Evolutionary conservation across 2,797 vertebrate species (phyloP), one percentile per base, ranked within the genome.

Genomic region (Megalops cyprinoides): DNA sequence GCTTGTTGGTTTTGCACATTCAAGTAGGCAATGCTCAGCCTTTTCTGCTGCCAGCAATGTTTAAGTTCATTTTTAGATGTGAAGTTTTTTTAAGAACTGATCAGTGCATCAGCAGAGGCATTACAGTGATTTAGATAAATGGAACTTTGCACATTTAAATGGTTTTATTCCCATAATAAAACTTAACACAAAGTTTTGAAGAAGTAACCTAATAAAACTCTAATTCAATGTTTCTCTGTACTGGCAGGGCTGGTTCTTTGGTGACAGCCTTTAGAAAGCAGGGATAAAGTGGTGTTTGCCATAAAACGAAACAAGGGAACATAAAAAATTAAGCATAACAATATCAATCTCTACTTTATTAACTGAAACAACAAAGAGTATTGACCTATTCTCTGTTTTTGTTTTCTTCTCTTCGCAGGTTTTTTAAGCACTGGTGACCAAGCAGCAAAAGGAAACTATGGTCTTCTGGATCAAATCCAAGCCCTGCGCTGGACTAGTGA

Each of bases 391-490:
- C 44, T 84, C 58, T 86, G 76, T 23, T n/a, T 79, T 58, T 55
- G 34, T 84, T 37, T 15, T 82, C 83, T 85, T 18, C 49, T 53
- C 84, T 34, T 87, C n/a, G 44, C 92, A 99, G 98, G 98, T 65
- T 99, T 99, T 92, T 93, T 99, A 89, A 99, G 98, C 87, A 99
- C 98, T 48, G 98, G 98, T 48, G 98, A 99, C 94, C 98, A 99
- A 92, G 97, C 98, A 79, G 97, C 98, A 85, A 99, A 99, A 91
- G 98, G 98, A 85, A 99, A 99, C 88, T 99, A 99, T 46, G 98
- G 98, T 71, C 94, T 99, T 81, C 92, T 99, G 90, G 98, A 99
- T 91, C 96, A 94, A 88, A 99, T 99, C 85, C 98, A 99, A 91
- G 97, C 98, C 85, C 95, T 99, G 90, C 94, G 98, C 85, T 99